phyloP scores from a whole-genome alignment of 2,797 vertebrate genomes.

The Schizothorax lantsangensis region DNA sequence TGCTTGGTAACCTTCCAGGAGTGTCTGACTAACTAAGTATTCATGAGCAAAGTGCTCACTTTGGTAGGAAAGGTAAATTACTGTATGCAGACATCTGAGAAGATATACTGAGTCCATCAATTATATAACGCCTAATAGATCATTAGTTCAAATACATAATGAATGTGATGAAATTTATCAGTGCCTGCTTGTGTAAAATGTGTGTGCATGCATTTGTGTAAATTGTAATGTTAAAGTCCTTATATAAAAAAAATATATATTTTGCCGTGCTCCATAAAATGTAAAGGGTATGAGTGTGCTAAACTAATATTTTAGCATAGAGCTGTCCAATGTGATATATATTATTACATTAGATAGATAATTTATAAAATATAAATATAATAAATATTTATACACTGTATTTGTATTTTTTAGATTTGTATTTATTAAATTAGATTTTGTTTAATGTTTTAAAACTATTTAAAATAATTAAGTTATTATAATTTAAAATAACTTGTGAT shows the following conservation, averaged over 20 bases:
- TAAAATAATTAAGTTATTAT: neutral
- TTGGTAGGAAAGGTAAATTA: neutral
- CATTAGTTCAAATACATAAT: neutral
- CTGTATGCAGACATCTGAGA: neutral
- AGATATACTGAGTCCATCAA: neutral
- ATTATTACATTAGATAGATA: too few species aligned
- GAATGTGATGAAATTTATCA: neutral
- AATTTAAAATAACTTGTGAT: neutral
- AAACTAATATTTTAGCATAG: neutral
- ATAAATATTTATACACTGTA: neutral
- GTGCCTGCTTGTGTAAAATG: neutral
- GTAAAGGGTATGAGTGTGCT: neutral
- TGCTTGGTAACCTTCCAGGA: conserved; percentile 1
- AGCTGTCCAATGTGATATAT: neutral
- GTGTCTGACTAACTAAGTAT: neutral
- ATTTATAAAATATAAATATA: neutral
- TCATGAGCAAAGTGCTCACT: neutral
- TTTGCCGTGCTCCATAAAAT: neutral
- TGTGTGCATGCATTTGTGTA: neutral
- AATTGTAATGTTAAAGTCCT: neutral
- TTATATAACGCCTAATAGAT: neutral
- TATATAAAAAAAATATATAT: too few species aligned
- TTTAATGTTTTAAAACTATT: too few species aligned
- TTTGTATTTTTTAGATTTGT: too few species aligned
- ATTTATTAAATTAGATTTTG: too few species aligned